Evolutionary conservation across 2,113 vertebrate species (phyloP).

Genomic region (Oreochromis spilurus): DNA sequence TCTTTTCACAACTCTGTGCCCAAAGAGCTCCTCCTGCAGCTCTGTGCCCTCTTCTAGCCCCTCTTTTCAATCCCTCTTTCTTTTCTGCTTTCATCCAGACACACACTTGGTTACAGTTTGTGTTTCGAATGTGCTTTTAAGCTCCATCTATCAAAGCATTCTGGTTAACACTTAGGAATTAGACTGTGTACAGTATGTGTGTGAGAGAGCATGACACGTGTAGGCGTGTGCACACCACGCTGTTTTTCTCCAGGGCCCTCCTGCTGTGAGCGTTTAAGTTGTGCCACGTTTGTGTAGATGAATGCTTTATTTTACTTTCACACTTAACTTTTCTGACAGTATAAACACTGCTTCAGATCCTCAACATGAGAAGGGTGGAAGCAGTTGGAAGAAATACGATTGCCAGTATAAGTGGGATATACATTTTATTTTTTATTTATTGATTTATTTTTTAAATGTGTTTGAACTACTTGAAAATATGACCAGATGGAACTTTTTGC

Average conservation of each 20-base stretch:
- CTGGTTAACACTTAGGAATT: background rate
- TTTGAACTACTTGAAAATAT: background rate
- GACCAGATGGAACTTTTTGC: background rate
- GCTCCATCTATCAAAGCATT: background rate
- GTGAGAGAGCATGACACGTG: background rate
- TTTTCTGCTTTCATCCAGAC: background rate
- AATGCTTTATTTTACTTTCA: conserved; percentile 11
- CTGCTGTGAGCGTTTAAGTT: conserved; percentile 6
- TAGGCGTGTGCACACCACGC: background rate
- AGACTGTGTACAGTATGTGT: background rate
- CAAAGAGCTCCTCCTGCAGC: background rate
- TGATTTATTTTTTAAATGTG: background rate
- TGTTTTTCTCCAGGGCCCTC: background rate
- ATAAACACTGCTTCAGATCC: background rate
- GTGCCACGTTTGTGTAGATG: background rate
- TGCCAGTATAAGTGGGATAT: fast-evolving
- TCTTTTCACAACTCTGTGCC: background rate
- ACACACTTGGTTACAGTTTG: background rate
- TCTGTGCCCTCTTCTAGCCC: background rate
- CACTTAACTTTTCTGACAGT: background rate
- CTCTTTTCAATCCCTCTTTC: background rate
- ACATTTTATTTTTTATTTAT: background rate
- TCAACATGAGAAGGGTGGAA: background rate
- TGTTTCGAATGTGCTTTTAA: background rate
- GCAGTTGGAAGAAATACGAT: background rate